These are phyloP conservation scores for Bubo bubo DNA, from an alignment of 2,113 vertebrate genomes.

Conservation along the genomic window DNA sequence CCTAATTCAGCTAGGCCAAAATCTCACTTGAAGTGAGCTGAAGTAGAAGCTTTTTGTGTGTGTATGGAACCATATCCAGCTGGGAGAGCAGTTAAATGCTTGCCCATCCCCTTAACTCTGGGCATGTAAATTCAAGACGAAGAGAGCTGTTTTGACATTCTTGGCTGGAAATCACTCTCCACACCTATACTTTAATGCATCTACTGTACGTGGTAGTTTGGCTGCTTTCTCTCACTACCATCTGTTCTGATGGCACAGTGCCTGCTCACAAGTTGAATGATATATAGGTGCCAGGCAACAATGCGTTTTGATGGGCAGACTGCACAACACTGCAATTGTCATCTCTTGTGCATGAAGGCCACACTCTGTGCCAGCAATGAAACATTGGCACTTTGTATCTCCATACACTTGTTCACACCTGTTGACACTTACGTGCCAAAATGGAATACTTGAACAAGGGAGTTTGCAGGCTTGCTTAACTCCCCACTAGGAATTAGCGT, in stretches of 20 bases:
- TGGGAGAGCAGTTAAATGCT: constrained; percentile 42
- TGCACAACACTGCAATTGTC: constrained; percentile 71
- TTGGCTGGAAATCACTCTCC: constrained; percentile 66
- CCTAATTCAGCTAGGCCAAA: constrained; percentile 66
- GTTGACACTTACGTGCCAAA: constrained; percentile 73
- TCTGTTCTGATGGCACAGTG: constrained; percentile 75
- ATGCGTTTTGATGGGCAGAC: constrained; percentile 79
- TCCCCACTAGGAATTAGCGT: not conserved
- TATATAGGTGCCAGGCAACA: constrained; percentile 80
- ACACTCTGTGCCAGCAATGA: constrained; percentile 56
- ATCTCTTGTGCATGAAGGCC: constrained; percentile 75
- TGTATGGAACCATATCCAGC: not conserved
- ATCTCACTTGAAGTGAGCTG: constrained; percentile 64
- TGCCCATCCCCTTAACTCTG: constrained; percentile 60
- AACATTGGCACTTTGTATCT: constrained; percentile 57
- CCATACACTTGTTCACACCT: constrained; percentile 76
- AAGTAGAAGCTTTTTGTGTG: constrained; percentile 68
- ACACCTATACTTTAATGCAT: constrained; percentile 71
- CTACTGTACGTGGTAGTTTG: constrained; percentile 70
- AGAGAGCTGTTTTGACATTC: constrained; percentile 60
- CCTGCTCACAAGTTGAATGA: constrained; percentile 78
- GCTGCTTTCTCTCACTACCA: constrained; percentile 73
- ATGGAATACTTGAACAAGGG: constrained; percentile 40
- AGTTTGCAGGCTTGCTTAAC: not conserved
- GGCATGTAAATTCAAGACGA: constrained; percentile 64